Evolutionary conservation across 2,797 vertebrate species (phyloP).

Genomic region (Tokudaia tokunoshimensis): DNA sequence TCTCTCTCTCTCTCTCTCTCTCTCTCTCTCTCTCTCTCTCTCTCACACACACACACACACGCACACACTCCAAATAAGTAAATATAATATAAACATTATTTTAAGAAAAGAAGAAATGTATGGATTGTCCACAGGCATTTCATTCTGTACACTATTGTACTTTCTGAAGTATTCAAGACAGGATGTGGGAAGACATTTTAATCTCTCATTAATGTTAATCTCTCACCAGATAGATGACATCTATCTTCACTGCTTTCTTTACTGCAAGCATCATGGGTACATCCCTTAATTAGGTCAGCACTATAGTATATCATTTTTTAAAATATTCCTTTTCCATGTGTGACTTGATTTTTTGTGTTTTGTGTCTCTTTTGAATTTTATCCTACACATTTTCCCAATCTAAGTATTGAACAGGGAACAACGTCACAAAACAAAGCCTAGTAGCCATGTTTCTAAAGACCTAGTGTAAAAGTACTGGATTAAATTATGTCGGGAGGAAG

Average conservation of each 20-base stretch:
- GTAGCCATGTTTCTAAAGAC: neutral
- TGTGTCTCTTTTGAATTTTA: neutral
- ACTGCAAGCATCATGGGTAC: neutral
- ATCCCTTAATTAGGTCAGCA: slow-evolving; percentile 13
- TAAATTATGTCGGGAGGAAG: neutral
- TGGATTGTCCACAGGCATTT: neutral
- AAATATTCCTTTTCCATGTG: neutral
- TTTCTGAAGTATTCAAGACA: neutral
- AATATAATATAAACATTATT: slow-evolving; percentile 50
- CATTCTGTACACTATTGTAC: neutral
- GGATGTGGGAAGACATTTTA: neutral
- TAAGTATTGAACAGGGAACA: neutral
- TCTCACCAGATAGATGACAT: neutral
- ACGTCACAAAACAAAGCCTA: neutral
- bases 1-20: too few relatives aligned
- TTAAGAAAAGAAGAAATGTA: slow-evolving; percentile 26
- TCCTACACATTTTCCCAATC: neutral
- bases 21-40: too few relatives aligned
- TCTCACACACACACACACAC: neutral
- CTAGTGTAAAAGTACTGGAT: neutral
- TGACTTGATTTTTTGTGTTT: neutral
- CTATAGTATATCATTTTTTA: slow-evolving; percentile 11
- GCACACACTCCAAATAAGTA: neutral
- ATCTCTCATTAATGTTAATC: neutral
- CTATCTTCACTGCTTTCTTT: neutral